phyloP scores from a whole-genome alignment of 2,113 vertebrate genomes.

The Polypterus bichir region DNA sequence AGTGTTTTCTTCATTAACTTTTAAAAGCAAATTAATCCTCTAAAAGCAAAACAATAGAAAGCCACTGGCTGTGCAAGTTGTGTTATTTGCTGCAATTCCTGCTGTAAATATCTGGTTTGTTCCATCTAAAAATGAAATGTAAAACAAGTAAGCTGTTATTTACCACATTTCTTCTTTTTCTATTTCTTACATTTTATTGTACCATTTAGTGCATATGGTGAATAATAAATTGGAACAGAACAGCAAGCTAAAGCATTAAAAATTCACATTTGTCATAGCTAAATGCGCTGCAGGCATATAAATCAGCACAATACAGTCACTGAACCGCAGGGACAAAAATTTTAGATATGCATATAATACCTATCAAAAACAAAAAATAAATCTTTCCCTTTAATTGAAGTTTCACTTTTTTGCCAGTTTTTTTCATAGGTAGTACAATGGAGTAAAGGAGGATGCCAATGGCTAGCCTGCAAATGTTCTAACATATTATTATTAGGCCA shows the following conservation, averaged over 20 bases:
- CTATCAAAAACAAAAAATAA: no score
- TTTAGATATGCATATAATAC: no score
- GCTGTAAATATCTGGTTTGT: no score
- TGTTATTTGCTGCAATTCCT: not conserved
- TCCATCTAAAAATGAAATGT: no score
- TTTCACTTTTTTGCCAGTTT: no score
- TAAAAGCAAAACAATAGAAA: not conserved
- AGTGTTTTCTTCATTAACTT: not conserved
- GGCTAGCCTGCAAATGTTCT: no score
- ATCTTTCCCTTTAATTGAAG: no score
- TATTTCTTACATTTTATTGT: not conserved
- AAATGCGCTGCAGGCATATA: not conserved
- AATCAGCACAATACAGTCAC: not conserved
- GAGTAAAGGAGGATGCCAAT: no score
- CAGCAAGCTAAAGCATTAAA: not conserved
- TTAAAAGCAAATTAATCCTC: not conserved
- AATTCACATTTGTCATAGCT: constrained; percentile 3
- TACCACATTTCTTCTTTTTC: not conserved
- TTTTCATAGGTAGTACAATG: no score
- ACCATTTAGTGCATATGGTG: not conserved
- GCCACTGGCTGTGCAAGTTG: not conserved
- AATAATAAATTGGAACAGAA: not conserved
- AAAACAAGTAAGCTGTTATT: not conserved
- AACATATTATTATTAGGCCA: no score
- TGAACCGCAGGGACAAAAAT: no score